Conservation (phyloP, 1,140 invertebrate genomes). For the Parapsyche elsis region DNA sequence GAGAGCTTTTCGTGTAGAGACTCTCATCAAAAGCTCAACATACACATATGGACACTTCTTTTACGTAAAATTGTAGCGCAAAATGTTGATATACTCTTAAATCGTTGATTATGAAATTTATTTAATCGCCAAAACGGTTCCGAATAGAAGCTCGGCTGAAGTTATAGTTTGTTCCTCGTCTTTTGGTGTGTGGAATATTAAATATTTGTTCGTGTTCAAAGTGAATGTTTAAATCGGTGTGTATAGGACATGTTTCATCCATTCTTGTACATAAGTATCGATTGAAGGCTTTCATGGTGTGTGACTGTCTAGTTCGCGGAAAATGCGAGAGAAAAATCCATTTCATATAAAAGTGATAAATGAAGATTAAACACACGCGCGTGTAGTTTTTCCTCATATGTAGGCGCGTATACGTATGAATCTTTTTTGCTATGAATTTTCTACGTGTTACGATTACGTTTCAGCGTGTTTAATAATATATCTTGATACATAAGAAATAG, state of each 20-base stretch:
- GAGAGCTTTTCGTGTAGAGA: background rate
- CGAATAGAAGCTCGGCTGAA: background rate
- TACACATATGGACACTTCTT: background rate
- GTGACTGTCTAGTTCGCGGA: constrained; percentile 6
- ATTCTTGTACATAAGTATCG: constrained; percentile 24
- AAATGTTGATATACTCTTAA: no score
- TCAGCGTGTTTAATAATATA: no score
- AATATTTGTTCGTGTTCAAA: constrained; percentile 50
- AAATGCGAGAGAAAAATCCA: constrained; percentile 23
- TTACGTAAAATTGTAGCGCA: background rate
- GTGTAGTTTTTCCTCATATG: background rate
- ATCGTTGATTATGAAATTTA: no score
- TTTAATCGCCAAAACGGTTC: background rate
- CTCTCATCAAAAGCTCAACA: background rate
- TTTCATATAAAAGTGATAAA: constrained; percentile 36
- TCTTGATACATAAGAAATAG: no score
- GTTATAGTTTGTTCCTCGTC: constrained; percentile 36
- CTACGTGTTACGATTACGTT: background rate
- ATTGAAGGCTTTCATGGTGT: constrained; percentile 19
- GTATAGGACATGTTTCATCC: constrained; percentile 30
- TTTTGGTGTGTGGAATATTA: constrained; percentile 36
- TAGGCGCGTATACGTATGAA: background rate
- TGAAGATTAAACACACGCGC: constrained; percentile 30
- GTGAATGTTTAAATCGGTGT: background rate
- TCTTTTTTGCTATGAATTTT: background rate